Evolutionary conservation across 2,797 vertebrate species (phyloP), one percentile per base, ranked within the genome.

Genomic region (Mormyrus proboscirostris): DNA sequence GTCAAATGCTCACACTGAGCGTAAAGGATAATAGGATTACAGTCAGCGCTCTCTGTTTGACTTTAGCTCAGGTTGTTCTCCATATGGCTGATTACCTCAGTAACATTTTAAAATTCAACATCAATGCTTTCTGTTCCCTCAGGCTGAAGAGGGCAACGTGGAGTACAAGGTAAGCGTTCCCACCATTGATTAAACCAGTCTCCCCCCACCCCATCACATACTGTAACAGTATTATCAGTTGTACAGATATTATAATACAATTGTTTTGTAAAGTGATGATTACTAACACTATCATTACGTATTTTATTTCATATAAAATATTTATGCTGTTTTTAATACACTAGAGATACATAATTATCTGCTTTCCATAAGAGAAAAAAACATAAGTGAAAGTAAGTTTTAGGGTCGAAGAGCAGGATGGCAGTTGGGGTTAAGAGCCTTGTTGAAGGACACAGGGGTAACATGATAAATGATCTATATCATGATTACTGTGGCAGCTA

Each of bases 131-230:
- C n/a, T 51, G n/a, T 95, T 96, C 92, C 16, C 19, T 82, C 92
- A 99, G 98, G 98, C 96, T 91, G 98, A 99, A 97, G 98, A 99
- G 95, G 98, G 98, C 88, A 99, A 99, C 94, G 98, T 99, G 92
- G 98, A 99, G 92, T 99, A 99, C 94, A 99, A 99, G 97, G 98
- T 99, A 95, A 97, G 96, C 92, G 6, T 47, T 41, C 8, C 76
- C 14, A 8, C 19, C 16, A 33, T 33, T 12, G 65, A 33, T 33
- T 29, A 29, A 3, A 73, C 3, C 7, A 33, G 7, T 3, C 33
- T 5, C 4, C 73, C 1, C 4, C 16, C 14, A 33, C 25, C 69
- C 38, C 38, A 2, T 79, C 38, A 79, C 33, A 79, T 41, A 33
- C 29, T 33, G 29, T 33, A 79, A 8, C 38, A 79, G 33, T n/a